These are phyloP conservation scores for Chiroxiphia lanceolata DNA, from an alignment of 2,797 vertebrate species.

Conservation along the genomic window DNA sequence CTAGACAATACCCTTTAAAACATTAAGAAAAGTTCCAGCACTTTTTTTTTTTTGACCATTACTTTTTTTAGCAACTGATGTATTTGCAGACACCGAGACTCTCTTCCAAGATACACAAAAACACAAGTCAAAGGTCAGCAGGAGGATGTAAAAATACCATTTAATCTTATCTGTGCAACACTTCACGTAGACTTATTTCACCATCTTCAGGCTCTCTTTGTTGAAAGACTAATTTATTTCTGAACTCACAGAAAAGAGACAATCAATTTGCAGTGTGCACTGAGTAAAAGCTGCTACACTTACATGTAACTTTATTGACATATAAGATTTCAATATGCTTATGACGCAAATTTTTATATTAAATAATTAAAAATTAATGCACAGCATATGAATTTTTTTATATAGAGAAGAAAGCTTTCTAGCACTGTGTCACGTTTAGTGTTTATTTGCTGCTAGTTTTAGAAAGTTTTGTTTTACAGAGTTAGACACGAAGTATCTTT, in stretches of 20 bases:
- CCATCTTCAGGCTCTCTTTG: slow-evolving; percentile 40
- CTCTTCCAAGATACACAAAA: slow-evolving; percentile 68
- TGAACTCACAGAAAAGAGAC: background rate
- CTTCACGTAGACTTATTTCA: slow-evolving; percentile 57
- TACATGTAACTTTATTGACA: background rate
- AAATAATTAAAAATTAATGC: background rate
- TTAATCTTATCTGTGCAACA: slow-evolving; percentile 73
- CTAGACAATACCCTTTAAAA: background rate
- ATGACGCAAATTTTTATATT: background rate
- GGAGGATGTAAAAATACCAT: slow-evolving; percentile 73
- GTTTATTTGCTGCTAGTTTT: background rate
- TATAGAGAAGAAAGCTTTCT: background rate
- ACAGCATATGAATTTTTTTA: background rate
- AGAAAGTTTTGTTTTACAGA: background rate
- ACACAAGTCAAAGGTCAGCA: slow-evolving; percentile 71
- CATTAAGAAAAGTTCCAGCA: background rate
- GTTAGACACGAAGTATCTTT: background rate
- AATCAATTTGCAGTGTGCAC: background rate
- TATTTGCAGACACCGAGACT: slow-evolving; percentile 61
- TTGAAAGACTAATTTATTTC: slow-evolving; percentile 47
- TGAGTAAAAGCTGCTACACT: background rate
- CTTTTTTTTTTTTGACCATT: slow-evolving; percentile 45
- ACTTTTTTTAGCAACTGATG: slow-evolving; percentile 50
- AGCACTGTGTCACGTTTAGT: background rate
- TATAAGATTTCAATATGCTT: background rate